Evolutionary conservation across 2,888 invertebrate species (phyloP), one percentile per base, ranked within the genome.

Genomic region (Helicoverpa assulta): DNA sequence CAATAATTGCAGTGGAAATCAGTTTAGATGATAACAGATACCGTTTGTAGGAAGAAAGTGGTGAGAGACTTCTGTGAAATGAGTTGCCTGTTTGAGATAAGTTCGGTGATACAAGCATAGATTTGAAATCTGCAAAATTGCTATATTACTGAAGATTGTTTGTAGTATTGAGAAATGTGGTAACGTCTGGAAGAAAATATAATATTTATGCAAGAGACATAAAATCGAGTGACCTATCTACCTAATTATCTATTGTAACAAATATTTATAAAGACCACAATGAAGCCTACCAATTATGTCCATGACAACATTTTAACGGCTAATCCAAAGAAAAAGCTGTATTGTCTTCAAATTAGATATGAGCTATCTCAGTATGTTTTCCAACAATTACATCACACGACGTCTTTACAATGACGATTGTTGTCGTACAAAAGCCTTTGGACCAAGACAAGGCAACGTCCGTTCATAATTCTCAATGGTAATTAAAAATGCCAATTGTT

Each of bases 401-500:
- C 83, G 83, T 82, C 84, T 84, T 84, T 87, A 90, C 88, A 85
- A 86, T 83, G 77, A 80, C 81, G 85, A 90, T 91, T 91, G 91
- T 92, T 90, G 90, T 91, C 85, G 73, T 78, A 82, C 78, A 82
- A 86, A 86, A 81, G 78, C 75, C 82, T 85, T 73, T 82, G 53
- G 60, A 73, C 56, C 70, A 75, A 81, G 70, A 79, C 71, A 74
- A 70, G 80, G 79, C 86, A 79, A 88, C 87, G 87, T 90, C 90
- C 91, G 89, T 89, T 89, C 83, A 89, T 89, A 91, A 91, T 92
- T 89, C 81, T 86, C 86, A 89, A 91, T 90, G 82, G 85, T 85
- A 90, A 92, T 92, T 91, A 91, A 89, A 86, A 85, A 82, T 85
- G 85, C 85, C 90, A 84, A 92, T 92, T 91, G 90, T 92, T 89